A percentile compares a stretch with the other conserved stretches of the same genome.
These are phyloP conservation scores for Balanococcus diminutus DNA, from an alignment of 2,888 invertebrate genomes.

Conservation along the genomic window DNA sequence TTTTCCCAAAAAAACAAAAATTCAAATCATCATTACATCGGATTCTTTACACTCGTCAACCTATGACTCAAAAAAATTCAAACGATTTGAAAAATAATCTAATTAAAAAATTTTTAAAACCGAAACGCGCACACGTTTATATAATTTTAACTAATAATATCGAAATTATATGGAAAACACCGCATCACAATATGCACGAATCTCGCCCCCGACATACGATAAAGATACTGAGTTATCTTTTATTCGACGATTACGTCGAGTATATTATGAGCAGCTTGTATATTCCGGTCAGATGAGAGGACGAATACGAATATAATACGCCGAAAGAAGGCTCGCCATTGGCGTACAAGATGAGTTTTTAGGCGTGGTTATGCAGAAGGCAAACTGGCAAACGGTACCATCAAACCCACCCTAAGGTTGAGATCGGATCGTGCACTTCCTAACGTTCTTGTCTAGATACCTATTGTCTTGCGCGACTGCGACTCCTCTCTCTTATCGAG, in stretches of 20 bases:
- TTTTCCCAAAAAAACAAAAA: not conserved
- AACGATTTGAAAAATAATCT: not conserved
- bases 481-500: not conserved
- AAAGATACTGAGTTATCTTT: slow-evolving; percentile 37
- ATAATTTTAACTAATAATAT: not conserved
- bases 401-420: slow-evolving; percentile 44
- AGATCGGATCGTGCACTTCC: slow-evolving; percentile 32
- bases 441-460: slow-evolving; percentile 7
- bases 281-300: slow-evolving; percentile 29
- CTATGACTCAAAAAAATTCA: not conserved
- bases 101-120: not conserved
- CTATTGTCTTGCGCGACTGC: slow-evolving; percentile 45
- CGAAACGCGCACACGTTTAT: too few species aligned
- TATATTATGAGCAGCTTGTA: slow-evolving; percentile 34
- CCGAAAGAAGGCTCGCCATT: slow-evolving; percentile 8
- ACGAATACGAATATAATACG: slow-evolving; percentile 48
- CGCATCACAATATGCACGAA: slow-evolving; percentile 25
- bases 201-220: slow-evolving; percentile 7
- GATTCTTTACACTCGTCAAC: not conserved
- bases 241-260: slow-evolving; percentile 36
- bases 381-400: slow-evolving; percentile 42
- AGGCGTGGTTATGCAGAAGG: slow-evolving; percentile 47
- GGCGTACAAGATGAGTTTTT: slow-evolving; percentile 6
- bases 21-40: not conserved
- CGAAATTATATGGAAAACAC: not conserved